Evolutionary conservation across 2,888 invertebrate species (phyloP).

Genomic region (Drosophila kanekoi): DNA sequence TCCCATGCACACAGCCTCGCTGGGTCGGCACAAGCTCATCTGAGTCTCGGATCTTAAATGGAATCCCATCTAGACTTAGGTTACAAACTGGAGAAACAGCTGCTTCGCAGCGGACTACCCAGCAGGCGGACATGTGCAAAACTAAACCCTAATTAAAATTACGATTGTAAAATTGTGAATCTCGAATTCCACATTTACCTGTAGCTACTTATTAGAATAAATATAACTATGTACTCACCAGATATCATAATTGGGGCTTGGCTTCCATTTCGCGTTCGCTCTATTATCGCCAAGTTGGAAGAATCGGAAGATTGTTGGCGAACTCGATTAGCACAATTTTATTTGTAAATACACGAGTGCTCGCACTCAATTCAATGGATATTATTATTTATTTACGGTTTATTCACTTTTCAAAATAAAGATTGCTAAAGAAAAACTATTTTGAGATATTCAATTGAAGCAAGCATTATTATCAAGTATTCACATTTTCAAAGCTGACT

Average conservation of each 20-base stretch:
- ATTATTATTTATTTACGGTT: constrained; percentile 10
- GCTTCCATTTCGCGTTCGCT: constrained; percentile 21
- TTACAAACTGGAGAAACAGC: constrained; percentile 57
- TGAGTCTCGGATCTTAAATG: constrained; percentile 53
- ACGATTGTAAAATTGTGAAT: constrained; percentile 29
- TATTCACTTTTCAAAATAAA: neutral
- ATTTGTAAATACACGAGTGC: constrained; percentile 65
- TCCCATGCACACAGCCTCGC: constrained; percentile 83
- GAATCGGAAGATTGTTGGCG: constrained; percentile 17
- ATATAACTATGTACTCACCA: constrained; percentile 34
- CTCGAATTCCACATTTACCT: constrained; percentile 10
- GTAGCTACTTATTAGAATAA: constrained; percentile 7
- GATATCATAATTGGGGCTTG: constrained; percentile 53
- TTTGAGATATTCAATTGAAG: neutral
- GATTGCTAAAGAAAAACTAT: neutral
- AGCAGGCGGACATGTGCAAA: constrained; percentile 81
- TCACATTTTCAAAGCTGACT: constrained; percentile 1
- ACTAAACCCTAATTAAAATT: constrained; percentile 43
- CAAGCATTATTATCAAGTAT: neutral
- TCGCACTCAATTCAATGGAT: constrained; percentile 12
- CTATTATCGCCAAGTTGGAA: too few species aligned
- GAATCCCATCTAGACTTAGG: constrained; percentile 24
- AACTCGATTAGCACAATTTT: constrained; percentile 70
- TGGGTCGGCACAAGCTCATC: constrained; percentile 83
- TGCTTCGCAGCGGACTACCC: constrained; percentile 22